These are phyloP conservation scores for Romanogobio albipinnatus DNA, from an alignment of 2,113 vertebrate genomes.

Conservation along the genomic window DNA sequence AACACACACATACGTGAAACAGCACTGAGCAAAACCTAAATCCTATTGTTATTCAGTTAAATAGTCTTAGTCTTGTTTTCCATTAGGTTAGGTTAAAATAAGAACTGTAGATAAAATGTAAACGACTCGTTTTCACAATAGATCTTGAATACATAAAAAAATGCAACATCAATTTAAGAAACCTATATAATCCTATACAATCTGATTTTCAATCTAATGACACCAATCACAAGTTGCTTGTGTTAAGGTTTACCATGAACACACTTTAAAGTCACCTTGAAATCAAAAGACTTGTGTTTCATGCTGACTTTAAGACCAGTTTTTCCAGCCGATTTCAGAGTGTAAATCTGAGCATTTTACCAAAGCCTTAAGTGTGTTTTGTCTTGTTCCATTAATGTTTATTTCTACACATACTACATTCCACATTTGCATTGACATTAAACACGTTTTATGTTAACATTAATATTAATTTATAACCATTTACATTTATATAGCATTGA, in stretches of 20 bases:
- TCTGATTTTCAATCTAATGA: neutral
- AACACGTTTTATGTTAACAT: neutral
- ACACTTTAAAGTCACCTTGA: neutral
- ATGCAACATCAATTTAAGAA: neutral
- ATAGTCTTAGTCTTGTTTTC: neutral
- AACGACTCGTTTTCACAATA: too few relatives aligned
- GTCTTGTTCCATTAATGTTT: neutral
- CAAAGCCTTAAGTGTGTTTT: too few relatives aligned
- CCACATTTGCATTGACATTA: too few relatives aligned
- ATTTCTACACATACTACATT: neutral
- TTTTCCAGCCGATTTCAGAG: too few relatives aligned
- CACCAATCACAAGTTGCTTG: neutral
- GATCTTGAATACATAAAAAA: too few relatives aligned
- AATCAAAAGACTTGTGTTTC: too few relatives aligned
- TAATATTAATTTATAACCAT: neutral
- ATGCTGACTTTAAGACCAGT: too few relatives aligned
- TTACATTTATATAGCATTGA: too few relatives aligned
- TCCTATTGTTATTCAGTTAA: neutral
- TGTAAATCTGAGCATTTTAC: too few relatives aligned
- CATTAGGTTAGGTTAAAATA: neutral
- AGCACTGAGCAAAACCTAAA: neutral
- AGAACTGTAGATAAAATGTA: too few relatives aligned
- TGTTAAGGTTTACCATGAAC: neutral
- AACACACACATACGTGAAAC: neutral
- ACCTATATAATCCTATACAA: neutral